These are phyloP conservation scores for Protophormia terraenovae DNA, from an alignment of 2,888 invertebrate genomes.

Conservation along the genomic window DNA sequence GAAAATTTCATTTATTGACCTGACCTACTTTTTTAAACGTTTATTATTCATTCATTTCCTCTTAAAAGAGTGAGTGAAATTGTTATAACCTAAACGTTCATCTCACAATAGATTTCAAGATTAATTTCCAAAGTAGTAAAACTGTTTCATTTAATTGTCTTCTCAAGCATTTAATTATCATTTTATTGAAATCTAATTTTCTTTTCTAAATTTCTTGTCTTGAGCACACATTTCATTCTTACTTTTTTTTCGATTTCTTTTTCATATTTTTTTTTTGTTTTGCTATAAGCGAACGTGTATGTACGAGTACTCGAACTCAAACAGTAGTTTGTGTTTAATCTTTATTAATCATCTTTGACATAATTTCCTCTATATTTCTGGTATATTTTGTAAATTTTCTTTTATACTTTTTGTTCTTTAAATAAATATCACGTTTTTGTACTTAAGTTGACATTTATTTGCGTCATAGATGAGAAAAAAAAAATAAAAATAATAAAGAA, in stretches of 20 bases:
- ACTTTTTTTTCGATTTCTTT: slow-evolving; percentile 25
- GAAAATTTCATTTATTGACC: not conserved
- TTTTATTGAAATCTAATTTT: slow-evolving; percentile 59
- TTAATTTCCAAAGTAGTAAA: slow-evolving; percentile 39
- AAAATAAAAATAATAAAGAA: not conserved
- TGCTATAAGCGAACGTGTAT: not conserved
- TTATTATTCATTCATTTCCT: slow-evolving; percentile 6
- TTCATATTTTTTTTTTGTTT: not conserved
- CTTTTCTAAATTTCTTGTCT: not conserved
- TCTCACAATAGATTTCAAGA: slow-evolving; percentile 32
- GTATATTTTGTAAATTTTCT: slow-evolving; percentile 27
- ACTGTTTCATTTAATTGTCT: slow-evolving; percentile 34
- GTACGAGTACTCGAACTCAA: not conserved
- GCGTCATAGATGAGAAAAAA: slow-evolving; percentile 19
- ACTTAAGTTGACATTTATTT: slow-evolving; percentile 68
- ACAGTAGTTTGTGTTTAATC: slow-evolving; percentile 42
- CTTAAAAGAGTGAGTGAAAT: not conserved
- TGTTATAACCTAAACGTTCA: slow-evolving; percentile 34
- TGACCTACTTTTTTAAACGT: slow-evolving; percentile 1
- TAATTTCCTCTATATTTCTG: slow-evolving; percentile 27
- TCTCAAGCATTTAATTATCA: slow-evolving; percentile 43
- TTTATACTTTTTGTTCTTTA: slow-evolving; percentile 42
- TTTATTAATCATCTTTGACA: slow-evolving; percentile 56
- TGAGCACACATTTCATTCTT: slow-evolving; percentile 26
- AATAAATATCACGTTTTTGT: slow-evolving; percentile 67